Base-by-base conservation (phyloP, 2,113 vertebrate species). In the Mixornis gularis region DNA sequence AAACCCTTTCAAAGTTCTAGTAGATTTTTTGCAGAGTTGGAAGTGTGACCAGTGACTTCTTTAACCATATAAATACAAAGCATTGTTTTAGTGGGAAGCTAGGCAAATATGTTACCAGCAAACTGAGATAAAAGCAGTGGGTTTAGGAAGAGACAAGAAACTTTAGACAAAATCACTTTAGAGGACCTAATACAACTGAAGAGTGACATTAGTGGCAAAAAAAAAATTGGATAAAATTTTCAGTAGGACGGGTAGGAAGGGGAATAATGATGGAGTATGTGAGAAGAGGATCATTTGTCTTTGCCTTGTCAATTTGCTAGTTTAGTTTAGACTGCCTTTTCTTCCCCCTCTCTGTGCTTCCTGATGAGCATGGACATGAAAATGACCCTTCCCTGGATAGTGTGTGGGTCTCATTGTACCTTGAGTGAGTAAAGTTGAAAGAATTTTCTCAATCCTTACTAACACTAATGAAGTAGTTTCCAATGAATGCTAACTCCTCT, bases 401-500 rank as follows among this genome's bases (percentile, higher is more conserved):
- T 14, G 34, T 76, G 19, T 53, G 53, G 85, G 49, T 83, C 48
- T 85, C 90, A 69, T 10, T 55, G 41, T 91, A 87, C 41, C 63
- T 77, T 55, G 63, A 53, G 81, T 92, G 91, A 80, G 71, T 89
- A 79, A 87, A 77, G 59, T 8, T 48, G 20, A 51, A 85, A 92
- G 82, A 92, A 70, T 87, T 95, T 93, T 83, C 68, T 87, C 3
- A 1, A 1, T 87, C 51, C 40, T 70, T 89, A 92, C 84, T 96
- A 96, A 92, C 30, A 6, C 56, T 64, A 80, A 86, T 85, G n/a
- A 79, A 81, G 70, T 56, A 73, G 60, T 52, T 82, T 85, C 49
- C 48, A 91, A 89, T 96, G 29, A 92, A 82, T 92, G 71, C 84
- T 93, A 96, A 95, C 40, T 73, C 22, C 6, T 85, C 7, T 63